Conservation (phyloP, 1,140 invertebrate species). For the Drosophila insularis region DNA sequence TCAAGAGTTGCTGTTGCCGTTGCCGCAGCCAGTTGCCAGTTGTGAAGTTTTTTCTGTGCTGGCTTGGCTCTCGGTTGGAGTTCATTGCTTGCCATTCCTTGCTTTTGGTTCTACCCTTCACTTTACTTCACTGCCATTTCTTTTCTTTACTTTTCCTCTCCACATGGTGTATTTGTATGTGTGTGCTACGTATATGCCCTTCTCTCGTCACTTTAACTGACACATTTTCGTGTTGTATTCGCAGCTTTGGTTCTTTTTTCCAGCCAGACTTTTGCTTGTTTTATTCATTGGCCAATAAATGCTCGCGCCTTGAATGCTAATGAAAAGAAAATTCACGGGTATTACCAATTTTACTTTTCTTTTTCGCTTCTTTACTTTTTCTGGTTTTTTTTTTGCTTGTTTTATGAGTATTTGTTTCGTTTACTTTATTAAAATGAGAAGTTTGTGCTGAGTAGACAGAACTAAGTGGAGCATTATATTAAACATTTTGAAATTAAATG, state of each 20-base stretch:
- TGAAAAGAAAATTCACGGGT: slow-evolving; percentile 35
- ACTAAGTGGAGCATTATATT: background rate
- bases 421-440: slow-evolving; percentile 11
- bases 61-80: slow-evolving; percentile 24
- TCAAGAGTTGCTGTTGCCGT: slow-evolving; percentile 20
- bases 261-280: slow-evolving; percentile 43
- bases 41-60: slow-evolving; percentile 39
- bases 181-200: slow-evolving; percentile 7
- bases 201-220: slow-evolving; percentile 49
- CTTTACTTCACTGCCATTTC: background rate
- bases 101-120: background rate
- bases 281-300: slow-evolving; percentile 43
- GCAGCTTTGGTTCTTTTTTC: slow-evolving; percentile 6
- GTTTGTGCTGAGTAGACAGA: background rate
- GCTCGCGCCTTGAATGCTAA: slow-evolving; percentile 55
- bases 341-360: slow-evolving; percentile 20
- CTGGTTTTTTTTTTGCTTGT: background rate
- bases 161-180: slow-evolving; percentile 49
- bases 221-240: slow-evolving; percentile 57
- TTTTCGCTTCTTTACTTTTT: background rate
- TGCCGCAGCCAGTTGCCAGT: slow-evolving; percentile 3
- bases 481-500: background rate
- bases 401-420: background rate
- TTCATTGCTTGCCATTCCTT: slow-evolving; percentile 41
- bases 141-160: background rate